phyloP scores from a whole-genome alignment of 2,113 vertebrate genomes.

The Atractosteus spatula region DNA sequence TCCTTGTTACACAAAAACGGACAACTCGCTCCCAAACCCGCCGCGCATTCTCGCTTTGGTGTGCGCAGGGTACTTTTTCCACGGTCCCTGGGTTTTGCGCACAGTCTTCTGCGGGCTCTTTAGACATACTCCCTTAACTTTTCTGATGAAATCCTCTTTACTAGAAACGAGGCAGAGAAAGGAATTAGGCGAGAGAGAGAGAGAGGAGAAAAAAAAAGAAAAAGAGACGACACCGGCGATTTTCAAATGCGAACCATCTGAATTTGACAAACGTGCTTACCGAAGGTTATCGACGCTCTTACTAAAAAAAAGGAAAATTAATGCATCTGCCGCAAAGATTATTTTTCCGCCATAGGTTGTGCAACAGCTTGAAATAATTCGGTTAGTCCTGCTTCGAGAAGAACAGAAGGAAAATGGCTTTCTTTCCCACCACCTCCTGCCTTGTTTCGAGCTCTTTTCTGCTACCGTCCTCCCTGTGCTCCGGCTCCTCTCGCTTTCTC shows the following conservation, averaged over 20 bases:
- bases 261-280: no score
- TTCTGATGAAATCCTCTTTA: conserved; percentile 65
- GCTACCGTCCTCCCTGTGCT: background rate
- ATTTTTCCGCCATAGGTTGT: background rate
- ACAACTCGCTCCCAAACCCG: no score
- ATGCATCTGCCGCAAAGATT: no score
- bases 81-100: conserved; percentile 34
- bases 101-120: background rate
- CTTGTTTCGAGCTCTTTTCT: conserved; percentile 4
- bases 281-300: no score
- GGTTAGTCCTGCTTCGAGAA: background rate
- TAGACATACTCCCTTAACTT: conserved; percentile 42
- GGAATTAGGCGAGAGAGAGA: background rate
- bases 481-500: background rate
- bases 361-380: background rate
- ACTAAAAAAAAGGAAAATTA: background rate
- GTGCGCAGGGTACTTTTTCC: conserved; percentile 17
- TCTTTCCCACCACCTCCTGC: conserved; percentile 1
- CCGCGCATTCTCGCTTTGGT: no score
- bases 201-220: background rate
- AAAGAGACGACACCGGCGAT: no score
- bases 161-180: background rate
- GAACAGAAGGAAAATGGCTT: conserved; percentile 44
- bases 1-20: no score
- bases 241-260: no score